Evolutionary conservation across 2,888 invertebrate species (phyloP), one percentile per base, ranked within the genome.

Genomic region (Ormia ochracea): DNA sequence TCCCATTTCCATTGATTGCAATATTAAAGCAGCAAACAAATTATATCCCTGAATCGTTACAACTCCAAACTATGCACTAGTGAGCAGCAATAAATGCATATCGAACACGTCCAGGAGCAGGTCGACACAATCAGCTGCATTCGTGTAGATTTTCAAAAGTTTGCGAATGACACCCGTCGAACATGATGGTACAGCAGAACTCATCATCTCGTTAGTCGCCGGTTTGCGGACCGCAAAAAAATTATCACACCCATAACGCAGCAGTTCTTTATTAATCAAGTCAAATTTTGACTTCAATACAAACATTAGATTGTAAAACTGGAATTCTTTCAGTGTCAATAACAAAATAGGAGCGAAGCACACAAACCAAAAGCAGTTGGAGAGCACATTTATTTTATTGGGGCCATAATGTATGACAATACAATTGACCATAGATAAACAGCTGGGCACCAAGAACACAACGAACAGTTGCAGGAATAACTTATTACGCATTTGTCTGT

Each of bases 31-130:
- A 0, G 85, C 84, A 74, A 85, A 87, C 1, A 87, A 66, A 79
- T 86, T 86, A 43, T 85, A 86, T 10, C 84, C 84, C 58, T 87
- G 86, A 21, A 86, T 82, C 4, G 86, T 87, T 17, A 87, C 83
- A 21, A 86, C 84, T 28, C 77, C 85, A 63, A 87, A 84, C 0
- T 84, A 85, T 4, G 83, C 81, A 4, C 84, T 82, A 2, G 84
- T 87, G 56, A 85, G 73, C 17, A 84, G 79, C 4, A 86, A 23
- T 36, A 86, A 70, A 81, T 87, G 86, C 52, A 81, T 83, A 0
- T 84, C 81, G 69, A 85, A 87, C n/a, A 85, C 82, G 2, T 81
- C 73, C 59, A 85, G 33, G 9, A 86, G 74, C n/a, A 79, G 61
- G 12, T 85, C 85, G 1, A 85, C 83, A 41, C 82, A 82, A 69